These are phyloP conservation scores for Polyploca ridens DNA, from an alignment of 2,888 invertebrate genomes.

Conservation along the genomic window DNA sequence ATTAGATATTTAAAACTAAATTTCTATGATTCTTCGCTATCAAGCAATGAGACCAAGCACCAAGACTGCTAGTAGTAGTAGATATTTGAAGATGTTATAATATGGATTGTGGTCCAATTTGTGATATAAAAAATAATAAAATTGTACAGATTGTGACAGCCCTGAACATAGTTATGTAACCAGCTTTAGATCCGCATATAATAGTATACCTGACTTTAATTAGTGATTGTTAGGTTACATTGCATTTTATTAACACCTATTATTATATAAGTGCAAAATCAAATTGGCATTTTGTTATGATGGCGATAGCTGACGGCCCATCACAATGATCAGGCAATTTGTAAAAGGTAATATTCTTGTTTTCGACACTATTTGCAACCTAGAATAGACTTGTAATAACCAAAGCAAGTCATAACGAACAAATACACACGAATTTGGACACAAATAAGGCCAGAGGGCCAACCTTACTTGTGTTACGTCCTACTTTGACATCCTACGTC, in stretches of 20 bases:
- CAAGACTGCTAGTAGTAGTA: no score
- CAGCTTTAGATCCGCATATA: constrained; percentile 11
- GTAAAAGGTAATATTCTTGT: not conserved
- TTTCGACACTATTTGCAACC: no score
- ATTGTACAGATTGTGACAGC: constrained; percentile 4
- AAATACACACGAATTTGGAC: no score
- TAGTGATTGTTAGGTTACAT: not conserved
- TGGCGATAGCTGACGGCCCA: not conserved
- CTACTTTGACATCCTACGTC: no score
- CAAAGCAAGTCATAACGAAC: no score
- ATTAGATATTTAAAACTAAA: no score
- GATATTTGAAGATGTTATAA: no score
- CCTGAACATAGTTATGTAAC: constrained; percentile 12
- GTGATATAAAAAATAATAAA: not conserved
- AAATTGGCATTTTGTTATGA: not conserved
- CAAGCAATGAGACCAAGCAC: no score
- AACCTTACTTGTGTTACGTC: no score
- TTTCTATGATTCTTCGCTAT: no score
- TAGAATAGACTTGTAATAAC: no score
- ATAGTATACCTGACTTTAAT: constrained; percentile 8
- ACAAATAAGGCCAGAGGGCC: no score
- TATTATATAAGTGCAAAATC: not conserved
- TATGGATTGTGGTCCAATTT: not conserved
- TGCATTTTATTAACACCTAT: not conserved
- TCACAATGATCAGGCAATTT: not conserved